A percentile compares a stretch with the other conserved stretches of the same genome.
Conservation (phyloP, 2,888 invertebrate species). For the Hylaea fasciaria region DNA sequence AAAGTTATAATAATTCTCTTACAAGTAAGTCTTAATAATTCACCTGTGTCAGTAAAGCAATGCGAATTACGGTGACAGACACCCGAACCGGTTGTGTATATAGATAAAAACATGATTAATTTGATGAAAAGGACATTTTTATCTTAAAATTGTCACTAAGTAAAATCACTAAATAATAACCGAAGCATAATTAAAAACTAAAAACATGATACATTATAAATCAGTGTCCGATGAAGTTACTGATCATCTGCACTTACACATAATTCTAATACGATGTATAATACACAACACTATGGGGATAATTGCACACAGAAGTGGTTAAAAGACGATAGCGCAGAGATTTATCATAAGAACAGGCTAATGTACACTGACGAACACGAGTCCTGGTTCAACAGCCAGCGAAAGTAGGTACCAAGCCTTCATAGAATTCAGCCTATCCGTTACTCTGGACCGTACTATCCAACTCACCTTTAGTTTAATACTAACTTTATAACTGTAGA, state of each 20-base stretch:
- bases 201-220: slow-evolving; percentile 77
- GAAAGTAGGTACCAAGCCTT: slow-evolving; percentile 31
- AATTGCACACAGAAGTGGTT: slow-evolving; percentile 78
- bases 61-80: slow-evolving; percentile 62
- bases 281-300: slow-evolving; percentile 74
- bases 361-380: slow-evolving; percentile 43
- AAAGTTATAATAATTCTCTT: slow-evolving; percentile 82
- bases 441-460: slow-evolving; percentile 56
- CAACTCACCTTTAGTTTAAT: slow-evolving; percentile 65
- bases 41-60: slow-evolving; percentile 82
- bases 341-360: slow-evolving; percentile 69
- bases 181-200: slow-evolving; percentile 81
- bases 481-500: slow-evolving; percentile 63
- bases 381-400: slow-evolving; percentile 44
- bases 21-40: slow-evolving; percentile 82
- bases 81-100: slow-evolving; percentile 70
- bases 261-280: slow-evolving; percentile 78
- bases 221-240: slow-evolving; percentile 72
- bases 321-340: slow-evolving; percentile 64
- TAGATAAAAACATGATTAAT: slow-evolving; percentile 80
- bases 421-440: slow-evolving; percentile 37
- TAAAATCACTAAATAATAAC: slow-evolving; percentile 77
- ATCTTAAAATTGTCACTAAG: slow-evolving; percentile 79
- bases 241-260: slow-evolving; percentile 65
- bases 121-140: slow-evolving; percentile 68